Evolutionary conservation across 2,113 vertebrate genomes (phyloP).

Genomic region (Melanerpes aurifrons): DNA sequence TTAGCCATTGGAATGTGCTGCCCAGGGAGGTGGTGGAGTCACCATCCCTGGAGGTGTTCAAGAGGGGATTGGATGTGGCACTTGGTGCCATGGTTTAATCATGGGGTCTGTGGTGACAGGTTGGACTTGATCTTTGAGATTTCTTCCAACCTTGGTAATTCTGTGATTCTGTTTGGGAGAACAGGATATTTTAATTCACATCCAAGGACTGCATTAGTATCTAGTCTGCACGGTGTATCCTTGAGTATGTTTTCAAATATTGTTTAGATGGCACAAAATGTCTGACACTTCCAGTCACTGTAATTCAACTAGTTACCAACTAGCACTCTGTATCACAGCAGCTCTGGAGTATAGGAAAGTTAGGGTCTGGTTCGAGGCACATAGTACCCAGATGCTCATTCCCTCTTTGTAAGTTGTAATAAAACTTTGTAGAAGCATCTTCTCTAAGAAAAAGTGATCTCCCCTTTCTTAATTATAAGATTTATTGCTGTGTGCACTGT

Average conservation of each 20-base stretch:
- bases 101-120: too few relatives aligned
- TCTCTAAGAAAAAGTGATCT: neutral
- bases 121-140: too few relatives aligned
- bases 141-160: neutral
- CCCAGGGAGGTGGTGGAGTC: too few relatives aligned
- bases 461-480: slow-evolving; percentile 12
- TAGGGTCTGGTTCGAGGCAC: neutral
- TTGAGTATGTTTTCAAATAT: neutral
- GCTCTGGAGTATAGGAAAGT: neutral
- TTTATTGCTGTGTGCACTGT: slow-evolving; percentile 14
- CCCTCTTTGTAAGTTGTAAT: neutral
- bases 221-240: neutral
- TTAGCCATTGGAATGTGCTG: too few relatives aligned
- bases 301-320: neutral
- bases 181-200: neutral
- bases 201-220: neutral
- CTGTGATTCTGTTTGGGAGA: neutral
- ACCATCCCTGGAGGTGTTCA: too few relatives aligned
- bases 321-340: neutral
- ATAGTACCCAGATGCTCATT: neutral
- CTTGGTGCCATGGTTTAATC: too few relatives aligned
- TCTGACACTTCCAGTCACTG: neutral
- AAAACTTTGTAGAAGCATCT: neutral
- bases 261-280: neutral
- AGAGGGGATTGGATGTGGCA: too few relatives aligned